phyloP scores from a whole-genome alignment of 2,113 vertebrate genomes.

The Pogona vitticeps region DNA sequence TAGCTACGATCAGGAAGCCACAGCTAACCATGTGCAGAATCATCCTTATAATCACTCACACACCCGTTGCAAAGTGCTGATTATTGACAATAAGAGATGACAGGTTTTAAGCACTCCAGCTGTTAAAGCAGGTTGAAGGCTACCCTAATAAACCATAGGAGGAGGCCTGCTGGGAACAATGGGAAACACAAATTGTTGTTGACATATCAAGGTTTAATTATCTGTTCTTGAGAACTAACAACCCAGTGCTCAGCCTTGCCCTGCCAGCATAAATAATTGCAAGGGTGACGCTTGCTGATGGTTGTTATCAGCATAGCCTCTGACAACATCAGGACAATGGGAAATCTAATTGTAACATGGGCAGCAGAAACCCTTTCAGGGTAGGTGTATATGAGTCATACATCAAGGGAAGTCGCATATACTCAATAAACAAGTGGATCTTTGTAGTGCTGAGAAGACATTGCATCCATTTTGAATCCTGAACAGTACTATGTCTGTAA shows the following conservation, averaged over 20 bases:
- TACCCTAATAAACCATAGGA: constrained; percentile 9
- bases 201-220: constrained; percentile 30
- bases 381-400: too few relatives aligned
- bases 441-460: not conserved
- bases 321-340: not conserved
- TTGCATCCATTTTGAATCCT: not conserved
- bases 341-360: not conserved
- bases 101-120: constrained; percentile 12
- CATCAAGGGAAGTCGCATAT: not conserved
- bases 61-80: not conserved
- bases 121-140: constrained; percentile 25
- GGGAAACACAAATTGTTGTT: constrained; percentile 25
- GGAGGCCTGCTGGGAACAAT: constrained; percentile 10
- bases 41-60: not conserved
- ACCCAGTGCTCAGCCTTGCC: not conserved
- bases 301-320: not conserved
- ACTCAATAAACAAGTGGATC: not conserved
- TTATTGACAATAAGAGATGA: constrained; percentile 11
- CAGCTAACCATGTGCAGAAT: not conserved
- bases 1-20: not conserved
- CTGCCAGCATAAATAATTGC: constrained; percentile 4
- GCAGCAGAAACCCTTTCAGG: not conserved
- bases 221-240: constrained; percentile 20
- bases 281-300: not conserved
- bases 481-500: not conserved